Percentiles rank a stretch among this genome's conserved stretches.
These are phyloP conservation scores for Protonemura montana DNA, from an alignment of 2,888 invertebrate genomes.

Conservation along the genomic window DNA sequence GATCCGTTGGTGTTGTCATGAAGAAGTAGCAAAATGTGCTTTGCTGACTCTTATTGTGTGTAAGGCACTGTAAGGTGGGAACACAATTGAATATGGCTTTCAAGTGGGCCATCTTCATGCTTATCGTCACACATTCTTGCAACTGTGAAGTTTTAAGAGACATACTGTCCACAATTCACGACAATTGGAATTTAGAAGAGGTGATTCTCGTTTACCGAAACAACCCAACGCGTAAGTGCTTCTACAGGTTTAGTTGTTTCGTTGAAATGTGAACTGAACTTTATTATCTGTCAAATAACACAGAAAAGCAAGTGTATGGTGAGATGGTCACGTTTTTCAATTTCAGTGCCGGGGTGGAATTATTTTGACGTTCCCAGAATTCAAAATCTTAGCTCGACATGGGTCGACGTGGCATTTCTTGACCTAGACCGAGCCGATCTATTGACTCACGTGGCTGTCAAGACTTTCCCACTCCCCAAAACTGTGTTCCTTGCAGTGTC, in stretches of 20 bases:
- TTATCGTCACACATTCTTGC: not conserved
- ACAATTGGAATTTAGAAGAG: not conserved
- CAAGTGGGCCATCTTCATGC: not conserved
- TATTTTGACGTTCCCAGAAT: not conserved
- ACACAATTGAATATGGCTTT: not conserved
- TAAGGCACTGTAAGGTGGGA: too few relatives aligned
- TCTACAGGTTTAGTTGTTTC: too few relatives aligned
- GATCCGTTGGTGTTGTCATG: too few relatives aligned
- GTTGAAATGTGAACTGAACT: too few relatives aligned
- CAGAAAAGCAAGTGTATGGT: too few relatives aligned
- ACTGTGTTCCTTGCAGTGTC: conserved; percentile 8
- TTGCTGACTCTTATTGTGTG: too few relatives aligned
- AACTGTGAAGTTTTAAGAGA: conserved; percentile 9
- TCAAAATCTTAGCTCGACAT: not conserved
- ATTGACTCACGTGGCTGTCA: not conserved
- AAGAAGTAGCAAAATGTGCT: too few relatives aligned
- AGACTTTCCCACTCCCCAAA: not conserved
- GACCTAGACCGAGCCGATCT: not conserved
- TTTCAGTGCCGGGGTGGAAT: not conserved
- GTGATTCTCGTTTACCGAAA: not conserved
- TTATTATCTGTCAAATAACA: too few relatives aligned
- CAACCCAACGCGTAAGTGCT: conserved; percentile 14
- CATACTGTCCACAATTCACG: not conserved
- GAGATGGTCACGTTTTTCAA: too few relatives aligned
- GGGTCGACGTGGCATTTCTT: not conserved